Evolutionary conservation across 2,888 invertebrate species (phyloP), one percentile per base, ranked within the genome.

Genomic region (Sinohyriopsis cumingii): DNA sequence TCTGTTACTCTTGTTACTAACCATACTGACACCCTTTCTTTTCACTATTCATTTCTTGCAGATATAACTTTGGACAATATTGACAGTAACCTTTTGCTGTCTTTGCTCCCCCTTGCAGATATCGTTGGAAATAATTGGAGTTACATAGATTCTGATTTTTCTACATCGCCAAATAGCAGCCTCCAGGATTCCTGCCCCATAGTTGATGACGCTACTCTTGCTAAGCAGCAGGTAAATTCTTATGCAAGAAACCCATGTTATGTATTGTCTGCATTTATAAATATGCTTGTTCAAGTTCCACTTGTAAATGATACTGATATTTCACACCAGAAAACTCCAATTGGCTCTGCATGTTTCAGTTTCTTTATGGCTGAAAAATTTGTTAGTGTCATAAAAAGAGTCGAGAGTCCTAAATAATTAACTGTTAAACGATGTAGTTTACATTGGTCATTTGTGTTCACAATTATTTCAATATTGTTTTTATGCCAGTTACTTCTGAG

Each of bases 161-260:
- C 78, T 19, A 69, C 75, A 56, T 75, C 77, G 62, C 72, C 80
- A 18, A 77, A 76, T 20, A 69, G 72, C 7, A 81, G 80, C 59
- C 66, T 78, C 60, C 70, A 72, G 61, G 79, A 79, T 57, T 66
- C 72, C 45, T 67, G 64, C 54, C 71, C 79, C 57, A 68, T 73
- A 25, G 65, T 83, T 19, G 85, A 85, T 67, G 86, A 85, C 68
- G 83, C 83, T 15, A 77, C 80, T 1, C 76, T 85, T 24, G 84
- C 85, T 68, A 83, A 86, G 75, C 85, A 86, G 75, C 85, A 86
- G 84, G 84, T 85, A 67, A 70, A 61, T 57, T 62, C 55, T 12
- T 1, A 9, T 18, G 19, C 4, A 19, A 22, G n/a, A 45, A 45
- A n/a, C 19, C 3, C 6, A 4, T 18, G 7, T 18, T 25, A 9